Conservation (phyloP, 2,797 vertebrate species). For the Enteromius argenteus region DNA sequence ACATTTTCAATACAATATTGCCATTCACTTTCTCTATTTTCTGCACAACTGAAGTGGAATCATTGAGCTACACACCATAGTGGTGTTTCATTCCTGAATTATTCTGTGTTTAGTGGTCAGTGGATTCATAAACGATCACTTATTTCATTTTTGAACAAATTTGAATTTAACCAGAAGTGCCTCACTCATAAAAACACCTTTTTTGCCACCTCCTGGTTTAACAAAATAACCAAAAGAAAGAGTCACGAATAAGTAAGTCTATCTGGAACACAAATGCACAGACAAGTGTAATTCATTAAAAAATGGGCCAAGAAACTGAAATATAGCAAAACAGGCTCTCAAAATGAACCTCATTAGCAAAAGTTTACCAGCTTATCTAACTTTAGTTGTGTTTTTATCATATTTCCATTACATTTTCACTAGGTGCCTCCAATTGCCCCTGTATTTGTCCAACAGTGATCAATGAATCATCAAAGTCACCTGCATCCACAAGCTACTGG, state of each 20-base stretch:
- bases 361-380: neutral
- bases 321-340: neutral
- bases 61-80: neutral
- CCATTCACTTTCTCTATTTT: neutral
- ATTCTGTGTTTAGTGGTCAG: neutral
- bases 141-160: neutral
- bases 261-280: neutral
- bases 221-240: neutral
- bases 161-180: too few relatives aligned
- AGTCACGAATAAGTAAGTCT: neutral
- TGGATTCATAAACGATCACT: neutral
- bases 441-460: conserved; percentile 56
- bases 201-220: neutral
- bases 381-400: neutral
- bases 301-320: neutral
- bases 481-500: conserved; percentile 43
- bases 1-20: neutral
- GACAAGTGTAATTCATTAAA: neutral
- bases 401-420: conserved; percentile 19
- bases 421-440: conserved; percentile 54
- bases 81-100: neutral
- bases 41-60: neutral
- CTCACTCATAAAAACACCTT: too few relatives aligned
- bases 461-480: conserved; percentile 9
- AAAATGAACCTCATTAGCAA: neutral